Base-by-base conservation (phyloP, 2,113 vertebrate species). In the Herpailurus yagouaroundi region DNA sequence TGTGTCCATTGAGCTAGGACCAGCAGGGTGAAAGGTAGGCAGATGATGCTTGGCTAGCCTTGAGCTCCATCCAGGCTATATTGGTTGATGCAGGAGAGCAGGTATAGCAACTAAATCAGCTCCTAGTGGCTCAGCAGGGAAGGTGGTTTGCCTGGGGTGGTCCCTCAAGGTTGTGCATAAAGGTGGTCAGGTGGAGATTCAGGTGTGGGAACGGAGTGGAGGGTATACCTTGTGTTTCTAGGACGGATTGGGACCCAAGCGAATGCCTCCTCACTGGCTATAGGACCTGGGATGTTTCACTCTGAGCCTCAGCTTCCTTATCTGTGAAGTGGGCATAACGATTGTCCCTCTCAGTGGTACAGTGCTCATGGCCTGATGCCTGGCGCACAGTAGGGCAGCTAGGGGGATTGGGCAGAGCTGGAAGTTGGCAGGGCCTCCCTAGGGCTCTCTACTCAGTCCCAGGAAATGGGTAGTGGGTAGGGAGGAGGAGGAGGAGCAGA, bases 241-340 rank as follows among this genome's bases (percentile, higher is more conserved):
- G 84, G 38, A 38, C 38, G 23, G 19, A 14, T 41, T 64, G 31
- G 74, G 60, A 60, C 33, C 85, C 57, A 25, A 79, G 69, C n/a
- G 36, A 79, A 55, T 0, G 4, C 64, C 25, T 92, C 29, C 36
- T 80, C 4, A 63, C 36, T 69, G 88, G 41, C 76, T 86, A 1
- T 63, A 85, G 57, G 29, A 60, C 27, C 33, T 36, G 76, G 12
- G 21, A 76, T 79, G 68, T 50, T 95, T 95, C 83, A 33, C 16
- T 92, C 48, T 79, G 74, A 94, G 29, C 64, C 94, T 94, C 69
- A 73, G 45, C 52, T 85, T 94, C 33, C 14, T 80, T n/a, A 66
- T 93, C 98, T 97, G 84, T 96, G 86, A 96, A 94, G 76, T 97
- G 97, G 98, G 90, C 50, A 68, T 79, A 92, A 13, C 41, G 52